Conservation (phyloP, 2,113 vertebrate genomes). For the Penelope pileata region DNA sequence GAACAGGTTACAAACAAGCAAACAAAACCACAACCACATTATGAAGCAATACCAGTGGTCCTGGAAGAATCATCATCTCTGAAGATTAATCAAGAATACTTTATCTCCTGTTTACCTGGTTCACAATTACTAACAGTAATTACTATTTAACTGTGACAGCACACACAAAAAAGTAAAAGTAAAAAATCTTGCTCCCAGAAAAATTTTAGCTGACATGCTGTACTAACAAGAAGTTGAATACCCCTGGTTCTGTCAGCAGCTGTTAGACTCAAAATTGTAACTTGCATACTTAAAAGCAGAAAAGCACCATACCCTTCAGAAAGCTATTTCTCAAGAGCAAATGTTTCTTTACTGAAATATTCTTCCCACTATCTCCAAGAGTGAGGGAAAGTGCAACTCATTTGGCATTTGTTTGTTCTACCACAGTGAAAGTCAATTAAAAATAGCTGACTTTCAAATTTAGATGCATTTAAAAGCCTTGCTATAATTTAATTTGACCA, state of each 20-base stretch:
- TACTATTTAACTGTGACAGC: neutral
- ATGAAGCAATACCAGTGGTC: neutral
- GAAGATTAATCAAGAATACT: neutral
- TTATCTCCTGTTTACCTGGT: neutral
- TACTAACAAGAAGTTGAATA: neutral
- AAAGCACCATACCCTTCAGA: neutral
- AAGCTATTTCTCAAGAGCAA: neutral
- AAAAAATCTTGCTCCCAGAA: neutral
- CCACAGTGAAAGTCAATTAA: neutral
- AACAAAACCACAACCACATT: too few species aligned
- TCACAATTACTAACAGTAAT: neutral
- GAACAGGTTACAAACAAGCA: neutral
- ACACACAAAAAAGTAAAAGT: neutral
- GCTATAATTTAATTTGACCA: neutral
- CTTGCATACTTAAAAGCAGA: neutral
- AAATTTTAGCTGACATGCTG: neutral
- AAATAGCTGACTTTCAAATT: conserved; percentile 13
- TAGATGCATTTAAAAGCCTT: conserved; percentile 11
- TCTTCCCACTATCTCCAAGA: neutral
- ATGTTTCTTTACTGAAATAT: neutral
- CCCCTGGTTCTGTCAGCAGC: neutral
- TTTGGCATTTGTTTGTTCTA: neutral
- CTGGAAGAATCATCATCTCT: neutral
- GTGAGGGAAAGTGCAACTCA: neutral
- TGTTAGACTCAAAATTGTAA: neutral